Conservation (phyloP, 2,888 invertebrate genomes). For the Elmis aenea region DNA sequence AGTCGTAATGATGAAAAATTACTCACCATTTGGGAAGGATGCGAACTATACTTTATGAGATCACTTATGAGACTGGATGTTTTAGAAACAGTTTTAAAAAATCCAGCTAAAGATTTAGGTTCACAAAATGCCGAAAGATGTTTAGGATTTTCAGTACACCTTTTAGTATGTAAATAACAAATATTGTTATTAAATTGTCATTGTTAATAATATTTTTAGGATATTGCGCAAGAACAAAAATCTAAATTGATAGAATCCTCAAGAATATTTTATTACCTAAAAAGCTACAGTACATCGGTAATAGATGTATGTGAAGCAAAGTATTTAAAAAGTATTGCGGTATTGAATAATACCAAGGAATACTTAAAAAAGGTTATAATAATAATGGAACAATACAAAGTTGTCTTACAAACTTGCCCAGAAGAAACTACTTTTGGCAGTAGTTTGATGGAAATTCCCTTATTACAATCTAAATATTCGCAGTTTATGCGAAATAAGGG, state of each 20-base stretch:
- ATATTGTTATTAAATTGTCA: constrained; percentile 4
- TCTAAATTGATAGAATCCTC: constrained; percentile 55
- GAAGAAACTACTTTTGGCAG: constrained; percentile 32
- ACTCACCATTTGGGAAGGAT: constrained; percentile 63
- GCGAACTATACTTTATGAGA: constrained; percentile 69
- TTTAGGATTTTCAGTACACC: constrained; percentile 76
- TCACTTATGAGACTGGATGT: constrained; percentile 65
- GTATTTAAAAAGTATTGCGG: constrained; percentile 31
- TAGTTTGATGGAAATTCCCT: constrained; percentile 33
- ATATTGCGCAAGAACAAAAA: constrained; percentile 63
- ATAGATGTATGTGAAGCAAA: constrained; percentile 33
- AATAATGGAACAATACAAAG: constrained; percentile 62
- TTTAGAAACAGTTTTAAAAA: constrained; percentile 56
- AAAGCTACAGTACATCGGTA: constrained; percentile 48
- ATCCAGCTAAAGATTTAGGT: constrained; percentile 75
- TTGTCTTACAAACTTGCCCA: constrained; percentile 63
- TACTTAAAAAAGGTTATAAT: constrained; percentile 51
- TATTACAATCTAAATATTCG: constrained; percentile 27
- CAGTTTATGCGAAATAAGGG: constrained; percentile 35
- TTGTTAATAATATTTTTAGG: constrained; percentile 43
- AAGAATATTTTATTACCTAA: constrained; percentile 53
- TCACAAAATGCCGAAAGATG: constrained; percentile 77
- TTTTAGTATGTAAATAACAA: constrained; percentile 62
- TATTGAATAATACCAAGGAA: constrained; percentile 47
- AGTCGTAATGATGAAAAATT: constrained; percentile 48